Percentiles rank a stretch among this genome's conserved stretches.
phyloP scores from a whole-genome alignment of 2,888 invertebrate species.

The Drosophila merina region DNA sequence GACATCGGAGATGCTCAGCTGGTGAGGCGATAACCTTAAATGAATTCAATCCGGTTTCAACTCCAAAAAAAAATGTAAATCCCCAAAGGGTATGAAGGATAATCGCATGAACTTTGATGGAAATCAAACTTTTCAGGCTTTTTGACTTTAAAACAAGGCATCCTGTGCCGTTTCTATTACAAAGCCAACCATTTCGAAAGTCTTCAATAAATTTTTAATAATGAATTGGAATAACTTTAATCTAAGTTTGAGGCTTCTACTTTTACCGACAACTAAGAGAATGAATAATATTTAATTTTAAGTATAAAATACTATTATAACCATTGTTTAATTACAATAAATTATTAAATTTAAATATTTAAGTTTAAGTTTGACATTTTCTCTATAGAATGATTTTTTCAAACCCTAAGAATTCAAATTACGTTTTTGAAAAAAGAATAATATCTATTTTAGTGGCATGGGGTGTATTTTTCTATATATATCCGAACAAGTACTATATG shows the following conservation, averaged over 20 bases:
- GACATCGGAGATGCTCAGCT: conserved; percentile 34
- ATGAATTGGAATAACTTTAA: no score
- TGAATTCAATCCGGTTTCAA: conserved; percentile 1
- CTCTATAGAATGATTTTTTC: background rate
- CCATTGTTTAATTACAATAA: no score
- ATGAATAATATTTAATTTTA: no score
- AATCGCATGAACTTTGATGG: background rate
- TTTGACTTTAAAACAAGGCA: background rate
- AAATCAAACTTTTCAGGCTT: background rate
- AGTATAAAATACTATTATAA: no score
- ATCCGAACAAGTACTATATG: conserved; percentile 3
- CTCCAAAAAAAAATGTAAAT: background rate
- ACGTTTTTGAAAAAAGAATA: background rate
- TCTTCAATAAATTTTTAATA: no score
- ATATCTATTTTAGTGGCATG: conserved; percentile 7
- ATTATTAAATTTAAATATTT: no score
- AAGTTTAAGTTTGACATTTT: no score
- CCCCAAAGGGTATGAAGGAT: background rate
- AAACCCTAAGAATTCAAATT: background rate
- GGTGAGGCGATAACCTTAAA: background rate
- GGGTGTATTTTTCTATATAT: background rate
- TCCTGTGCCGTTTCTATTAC: background rate
- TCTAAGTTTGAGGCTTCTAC: no score
- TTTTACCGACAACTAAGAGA: no score
- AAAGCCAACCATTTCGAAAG: no score